phyloP scores from a whole-genome alignment of 30 jellyfish, hydroid and myxozoan species.

The Catostylus mosaicus region DNA sequence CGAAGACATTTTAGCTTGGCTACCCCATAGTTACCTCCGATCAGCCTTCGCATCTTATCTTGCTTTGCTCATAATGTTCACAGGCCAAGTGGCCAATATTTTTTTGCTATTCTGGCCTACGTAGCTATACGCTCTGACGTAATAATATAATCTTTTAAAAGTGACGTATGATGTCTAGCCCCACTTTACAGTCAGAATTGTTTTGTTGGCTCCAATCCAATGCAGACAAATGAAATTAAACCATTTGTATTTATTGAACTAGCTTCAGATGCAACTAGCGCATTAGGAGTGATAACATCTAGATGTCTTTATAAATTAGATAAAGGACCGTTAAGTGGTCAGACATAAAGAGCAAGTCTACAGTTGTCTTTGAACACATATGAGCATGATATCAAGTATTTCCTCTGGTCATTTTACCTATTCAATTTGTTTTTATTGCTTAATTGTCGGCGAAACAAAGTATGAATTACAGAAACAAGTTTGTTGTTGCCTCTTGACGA shows the following conservation, averaged over 20 bases:
- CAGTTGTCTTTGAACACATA: background rate
- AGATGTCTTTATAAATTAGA: background rate
- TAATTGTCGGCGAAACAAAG: background rate
- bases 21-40: too few relatives aligned
- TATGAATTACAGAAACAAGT: slow-evolving; percentile 13
- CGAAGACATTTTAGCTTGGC: too few relatives aligned
- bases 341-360: slow-evolving; percentile 7
- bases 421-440: slow-evolving; percentile 2
- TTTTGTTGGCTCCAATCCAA: slow-evolving; percentile 1
- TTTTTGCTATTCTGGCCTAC: too few relatives aligned
- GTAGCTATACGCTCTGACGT: background rate
- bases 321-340: background rate
- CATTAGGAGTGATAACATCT: slow-evolving; percentile 31
- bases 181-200: background rate
- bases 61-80: too few relatives aligned
- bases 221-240: background rate
- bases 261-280: slow-evolving; percentile 1
- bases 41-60: too few relatives aligned
- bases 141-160: background rate
- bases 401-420: slow-evolving; percentile 1
- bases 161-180: background rate
- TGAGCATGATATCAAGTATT: background rate
- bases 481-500: slow-evolving; percentile 41
- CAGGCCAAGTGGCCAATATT: too few relatives aligned
- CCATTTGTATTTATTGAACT: background rate